These are phyloP conservation scores for Paguma larvata DNA, from an alignment of 2,797 vertebrate genomes.

Conservation along the genomic window DNA sequence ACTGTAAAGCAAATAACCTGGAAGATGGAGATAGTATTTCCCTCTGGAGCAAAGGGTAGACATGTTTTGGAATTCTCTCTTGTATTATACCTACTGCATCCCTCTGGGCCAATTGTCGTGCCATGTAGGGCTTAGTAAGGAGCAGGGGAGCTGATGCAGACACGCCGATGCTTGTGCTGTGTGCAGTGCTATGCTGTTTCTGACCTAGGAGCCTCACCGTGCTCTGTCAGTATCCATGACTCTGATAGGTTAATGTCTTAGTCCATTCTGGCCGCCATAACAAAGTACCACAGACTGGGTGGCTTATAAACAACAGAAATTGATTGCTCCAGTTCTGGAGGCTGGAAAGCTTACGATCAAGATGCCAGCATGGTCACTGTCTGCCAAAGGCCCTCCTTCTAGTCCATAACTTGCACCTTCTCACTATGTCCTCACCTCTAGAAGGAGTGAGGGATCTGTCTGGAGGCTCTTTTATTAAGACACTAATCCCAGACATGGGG, in stretches of 20 bases:
- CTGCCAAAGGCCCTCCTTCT: background rate
- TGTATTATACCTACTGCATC: background rate
- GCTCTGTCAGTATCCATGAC: background rate
- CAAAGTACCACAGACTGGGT: background rate
- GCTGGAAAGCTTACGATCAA: background rate
- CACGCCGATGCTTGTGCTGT: background rate
- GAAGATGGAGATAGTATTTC: background rate
- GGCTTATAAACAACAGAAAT: background rate
- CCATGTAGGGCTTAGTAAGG: fast-evolving
- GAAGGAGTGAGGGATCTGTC: background rate
- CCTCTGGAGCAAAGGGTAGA: background rate
- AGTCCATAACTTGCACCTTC: background rate
- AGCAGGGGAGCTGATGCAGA: background rate
- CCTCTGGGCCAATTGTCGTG: background rate
- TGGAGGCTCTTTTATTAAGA: background rate
- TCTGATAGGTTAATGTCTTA: background rate
- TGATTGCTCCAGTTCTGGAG: background rate
- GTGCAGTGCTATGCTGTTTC: background rate
- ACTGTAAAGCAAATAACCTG: constrained; percentile 22
- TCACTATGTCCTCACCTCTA: background rate
- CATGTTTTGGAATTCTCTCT: background rate
- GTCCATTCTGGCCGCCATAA: background rate
- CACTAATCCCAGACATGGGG: background rate
- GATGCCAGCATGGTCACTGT: background rate
- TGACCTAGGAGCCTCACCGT: background rate